Conservation (phyloP, 2,888 invertebrate genomes). For the Drosophila siamana region DNA sequence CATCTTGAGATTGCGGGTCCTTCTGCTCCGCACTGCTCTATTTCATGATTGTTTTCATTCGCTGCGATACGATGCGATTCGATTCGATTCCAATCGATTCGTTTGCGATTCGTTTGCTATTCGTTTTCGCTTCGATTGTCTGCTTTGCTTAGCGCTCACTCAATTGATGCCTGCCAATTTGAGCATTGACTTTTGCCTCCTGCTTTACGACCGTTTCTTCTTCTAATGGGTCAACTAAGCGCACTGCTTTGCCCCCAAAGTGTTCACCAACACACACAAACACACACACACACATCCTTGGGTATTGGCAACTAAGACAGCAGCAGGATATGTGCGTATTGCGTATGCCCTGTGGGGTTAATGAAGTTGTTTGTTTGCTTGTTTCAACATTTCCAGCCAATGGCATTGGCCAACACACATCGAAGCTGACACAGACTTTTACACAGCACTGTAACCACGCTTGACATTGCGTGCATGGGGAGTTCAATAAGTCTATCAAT, state of each 20-base stretch:
- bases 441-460: neutral
- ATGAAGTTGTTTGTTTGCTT: constrained; percentile 76
- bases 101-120: constrained; percentile 43
- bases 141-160: constrained; percentile 66
- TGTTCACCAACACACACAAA: constrained; percentile 23
- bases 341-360: constrained; percentile 69
- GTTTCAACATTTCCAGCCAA: constrained; percentile 40
- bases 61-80: constrained; percentile 54
- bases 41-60: constrained; percentile 69
- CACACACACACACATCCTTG: constrained; percentile 9
- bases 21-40: constrained; percentile 25
- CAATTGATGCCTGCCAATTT: constrained; percentile 71
- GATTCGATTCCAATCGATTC: constrained; percentile 50
- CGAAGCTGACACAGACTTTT: constrained; percentile 23
- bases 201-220: constrained; percentile 60
- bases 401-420: constrained; percentile 27
- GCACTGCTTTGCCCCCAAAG: constrained; percentile 47
- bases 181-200: constrained; percentile 66
- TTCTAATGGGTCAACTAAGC: constrained; percentile 73
- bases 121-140: constrained; percentile 47
- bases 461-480: constrained; percentile 6
- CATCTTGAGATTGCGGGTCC: constrained; percentile 47
- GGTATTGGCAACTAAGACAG: constrained; percentile 27
- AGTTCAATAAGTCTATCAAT: constrained; percentile 2
- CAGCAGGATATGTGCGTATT: constrained; percentile 35